Percentiles rank a stretch among this genome's conserved stretches.
These are phyloP conservation scores for Jacana jacana DNA, from an alignment of 2,113 vertebrate species.

Conservation along the genomic window DNA sequence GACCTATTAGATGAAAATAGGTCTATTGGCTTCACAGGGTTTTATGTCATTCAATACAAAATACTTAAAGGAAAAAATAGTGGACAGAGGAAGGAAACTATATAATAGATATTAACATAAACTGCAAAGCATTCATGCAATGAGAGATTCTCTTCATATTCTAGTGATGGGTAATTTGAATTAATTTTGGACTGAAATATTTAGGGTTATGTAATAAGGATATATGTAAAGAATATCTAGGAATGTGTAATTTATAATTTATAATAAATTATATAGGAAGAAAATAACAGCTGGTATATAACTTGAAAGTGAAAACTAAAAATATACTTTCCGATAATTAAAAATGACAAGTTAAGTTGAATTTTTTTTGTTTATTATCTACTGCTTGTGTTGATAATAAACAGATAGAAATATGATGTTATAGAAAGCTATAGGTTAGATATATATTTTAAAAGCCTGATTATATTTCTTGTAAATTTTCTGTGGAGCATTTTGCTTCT, in stretches of 20 bases:
- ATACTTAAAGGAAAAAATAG: not conserved
- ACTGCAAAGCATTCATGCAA: not conserved
- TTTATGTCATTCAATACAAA: not conserved
- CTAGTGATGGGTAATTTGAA: not conserved
- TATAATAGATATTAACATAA: not conserved
- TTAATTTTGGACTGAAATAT: not conserved
- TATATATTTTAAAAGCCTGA: not conserved
- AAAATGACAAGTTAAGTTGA: not conserved
- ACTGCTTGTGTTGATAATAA: not conserved
- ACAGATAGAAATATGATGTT: not conserved
- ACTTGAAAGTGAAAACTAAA: not conserved
- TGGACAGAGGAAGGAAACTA: not conserved
- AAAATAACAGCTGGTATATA: not conserved
- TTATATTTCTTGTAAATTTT: not conserved
- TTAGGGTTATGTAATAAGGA: not conserved
- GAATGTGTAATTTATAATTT: not conserved
- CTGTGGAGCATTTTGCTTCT: not conserved
- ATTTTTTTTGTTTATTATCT: not conserved
- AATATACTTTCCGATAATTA: not conserved
- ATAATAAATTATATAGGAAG: not conserved
- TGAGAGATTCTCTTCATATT: not conserved
- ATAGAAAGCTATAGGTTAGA: not conserved
- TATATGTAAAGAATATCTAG: not conserved
- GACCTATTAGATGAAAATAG: not conserved
- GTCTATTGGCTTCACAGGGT: not conserved